Percentiles rank a stretch among this genome's conserved stretches.
Evolutionary conservation across 1,140 invertebrate species (phyloP).

Genomic region (Drosophila ercepeae): DNA sequence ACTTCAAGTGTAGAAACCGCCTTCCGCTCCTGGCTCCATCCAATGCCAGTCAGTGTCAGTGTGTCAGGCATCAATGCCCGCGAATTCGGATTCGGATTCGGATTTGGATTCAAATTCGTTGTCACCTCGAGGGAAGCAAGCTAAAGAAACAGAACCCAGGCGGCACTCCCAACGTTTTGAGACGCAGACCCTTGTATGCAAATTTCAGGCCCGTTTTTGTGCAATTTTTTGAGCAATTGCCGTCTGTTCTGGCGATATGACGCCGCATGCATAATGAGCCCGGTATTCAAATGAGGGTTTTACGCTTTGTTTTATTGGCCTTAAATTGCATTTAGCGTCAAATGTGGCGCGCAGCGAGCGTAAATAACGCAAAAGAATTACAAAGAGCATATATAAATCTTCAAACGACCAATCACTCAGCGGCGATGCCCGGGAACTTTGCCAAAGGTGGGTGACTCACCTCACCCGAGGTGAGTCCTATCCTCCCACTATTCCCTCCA

Average conservation of each 20-base stretch:
- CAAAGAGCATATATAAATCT: constrained; percentile 55
- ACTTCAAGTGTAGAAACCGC: constrained; percentile 2
- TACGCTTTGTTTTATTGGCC: constrained; percentile 76
- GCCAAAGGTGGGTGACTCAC: constrained; percentile 65
- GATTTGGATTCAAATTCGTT: constrained; percentile 29
- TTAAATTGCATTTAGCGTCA: constrained; percentile 81
- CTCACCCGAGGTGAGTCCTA: constrained; percentile 5
- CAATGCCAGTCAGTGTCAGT: constrained; percentile 70
- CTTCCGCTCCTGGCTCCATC: constrained; percentile 17
- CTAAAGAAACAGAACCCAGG: constrained; percentile 40
- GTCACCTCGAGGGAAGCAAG: constrained; percentile 61
- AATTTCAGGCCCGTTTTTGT: constrained; percentile 50
- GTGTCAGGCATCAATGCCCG: constrained; percentile 57
- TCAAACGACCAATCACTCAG: constrained; percentile 70
- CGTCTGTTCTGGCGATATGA: constrained; percentile 73
- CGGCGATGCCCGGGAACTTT: constrained; percentile 25
- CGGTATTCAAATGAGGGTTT: constrained; percentile 73
- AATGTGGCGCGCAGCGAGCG: constrained; percentile 65
- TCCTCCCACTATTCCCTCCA: constrained; percentile 9
- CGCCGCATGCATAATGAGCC: constrained; percentile 79
- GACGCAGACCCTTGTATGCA: constrained; percentile 64
- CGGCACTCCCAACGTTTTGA: constrained; percentile 60
- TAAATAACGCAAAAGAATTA: constrained; percentile 50
- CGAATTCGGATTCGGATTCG: constrained; percentile 4
- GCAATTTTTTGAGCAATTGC: constrained; percentile 57